phyloP scores from a whole-genome alignment of 2,888 invertebrate species.

The Metallyticus violacea region DNA sequence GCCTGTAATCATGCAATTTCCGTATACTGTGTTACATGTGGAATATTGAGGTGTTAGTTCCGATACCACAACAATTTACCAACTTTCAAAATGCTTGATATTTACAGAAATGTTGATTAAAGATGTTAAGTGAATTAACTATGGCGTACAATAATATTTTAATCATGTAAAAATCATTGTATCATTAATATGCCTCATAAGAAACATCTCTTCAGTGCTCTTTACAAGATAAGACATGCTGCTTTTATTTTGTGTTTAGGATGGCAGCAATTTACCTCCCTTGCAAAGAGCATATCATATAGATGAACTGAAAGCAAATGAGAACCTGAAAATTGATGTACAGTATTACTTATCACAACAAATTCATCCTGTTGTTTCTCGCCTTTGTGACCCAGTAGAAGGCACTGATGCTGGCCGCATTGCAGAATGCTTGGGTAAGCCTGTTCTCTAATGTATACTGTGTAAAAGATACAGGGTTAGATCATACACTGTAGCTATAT shows the following conservation, averaged over 20 bases:
- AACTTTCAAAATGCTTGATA: no score
- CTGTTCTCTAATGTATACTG: no score
- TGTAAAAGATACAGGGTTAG: background rate
- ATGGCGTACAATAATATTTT: no score
- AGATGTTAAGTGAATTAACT: no score
- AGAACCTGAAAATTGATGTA: slow-evolving; percentile 72
- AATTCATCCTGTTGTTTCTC: slow-evolving; percentile 91
- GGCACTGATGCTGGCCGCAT: slow-evolving; percentile 88
- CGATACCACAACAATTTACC: no score
- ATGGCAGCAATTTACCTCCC: slow-evolving; percentile 74
- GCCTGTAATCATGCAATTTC: no score
- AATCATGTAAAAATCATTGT: no score
- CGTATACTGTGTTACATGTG: no score
- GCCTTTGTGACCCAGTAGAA: slow-evolving; percentile 94
- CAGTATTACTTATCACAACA: slow-evolving; percentile 93
- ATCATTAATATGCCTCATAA: no score
- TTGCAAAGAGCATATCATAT: slow-evolving; percentile 93
- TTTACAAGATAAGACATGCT: background rate
- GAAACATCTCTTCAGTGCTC: no score
- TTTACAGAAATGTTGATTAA: no score
- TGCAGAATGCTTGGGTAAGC: slow-evolving; percentile 79
- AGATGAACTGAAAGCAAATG: slow-evolving; percentile 75
- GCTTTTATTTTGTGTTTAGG: slow-evolving; percentile 45
- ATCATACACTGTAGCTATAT: background rate
- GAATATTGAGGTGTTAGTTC: no score